These are phyloP conservation scores for Thamnophis elegans DNA, from an alignment of 2,797 vertebrate genomes.

Conservation along the genomic window DNA sequence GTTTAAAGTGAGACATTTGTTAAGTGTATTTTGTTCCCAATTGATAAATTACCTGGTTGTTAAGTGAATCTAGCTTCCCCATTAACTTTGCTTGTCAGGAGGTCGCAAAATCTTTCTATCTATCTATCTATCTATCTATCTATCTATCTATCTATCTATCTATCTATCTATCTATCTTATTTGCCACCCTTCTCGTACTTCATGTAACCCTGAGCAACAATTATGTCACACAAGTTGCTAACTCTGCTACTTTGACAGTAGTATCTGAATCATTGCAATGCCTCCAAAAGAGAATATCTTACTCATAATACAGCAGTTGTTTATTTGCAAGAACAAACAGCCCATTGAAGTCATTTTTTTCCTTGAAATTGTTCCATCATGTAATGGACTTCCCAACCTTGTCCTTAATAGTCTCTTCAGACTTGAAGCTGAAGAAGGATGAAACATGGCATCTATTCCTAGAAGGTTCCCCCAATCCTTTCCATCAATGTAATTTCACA, in stretches of 20 bases:
- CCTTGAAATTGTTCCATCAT: conserved; percentile 19
- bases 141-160: too few species aligned
- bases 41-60: too few species aligned
- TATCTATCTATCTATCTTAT: background rate
- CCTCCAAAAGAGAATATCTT: conserved; percentile 17
- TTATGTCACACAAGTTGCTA: background rate
- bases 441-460: conserved; percentile 25
- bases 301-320: conserved; percentile 29
- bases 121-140: too few species aligned
- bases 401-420: conserved; percentile 43
- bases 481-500: conserved; percentile 45
- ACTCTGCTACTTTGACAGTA: background rate
- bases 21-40: too few species aligned
- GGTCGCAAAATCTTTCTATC: too few species aligned
- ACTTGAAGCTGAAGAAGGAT: conserved; percentile 38
- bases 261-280: background rate
- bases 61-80: too few species aligned
- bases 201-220: background rate
- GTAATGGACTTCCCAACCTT: conserved; percentile 3
- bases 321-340: conserved; percentile 34
- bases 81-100: too few species aligned
- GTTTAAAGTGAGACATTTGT: too few species aligned
- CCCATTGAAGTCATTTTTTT: conserved; percentile 14
- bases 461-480: background rate
- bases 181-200: background rate